These are phyloP conservation scores for Batillaria attramentaria DNA, from an alignment of 1,140 invertebrate species.

Conservation along the genomic window DNA sequence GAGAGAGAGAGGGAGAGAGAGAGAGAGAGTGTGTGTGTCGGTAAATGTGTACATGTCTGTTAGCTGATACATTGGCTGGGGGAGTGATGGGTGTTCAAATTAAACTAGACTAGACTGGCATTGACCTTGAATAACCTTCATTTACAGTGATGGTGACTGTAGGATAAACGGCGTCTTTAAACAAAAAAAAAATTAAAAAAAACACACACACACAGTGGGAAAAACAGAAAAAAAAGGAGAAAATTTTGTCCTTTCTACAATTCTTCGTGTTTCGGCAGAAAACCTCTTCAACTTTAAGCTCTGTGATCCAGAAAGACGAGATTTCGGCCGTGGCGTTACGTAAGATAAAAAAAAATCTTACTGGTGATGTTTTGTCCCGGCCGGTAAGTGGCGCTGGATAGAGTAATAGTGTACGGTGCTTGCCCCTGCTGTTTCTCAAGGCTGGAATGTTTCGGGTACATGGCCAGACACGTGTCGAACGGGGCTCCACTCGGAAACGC, in stretches of 20 bases:
- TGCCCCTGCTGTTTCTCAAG: neutral
- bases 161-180: no score
- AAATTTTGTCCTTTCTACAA: no score
- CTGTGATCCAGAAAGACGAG: neutral
- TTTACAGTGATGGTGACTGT: no score
- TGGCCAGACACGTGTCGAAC: slow-evolving; percentile 15
- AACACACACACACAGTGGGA: no score
- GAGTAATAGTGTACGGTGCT: neutral
- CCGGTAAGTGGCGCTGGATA: neutral
- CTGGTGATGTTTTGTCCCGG: slow-evolving; percentile 24
- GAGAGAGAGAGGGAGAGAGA: neutral
- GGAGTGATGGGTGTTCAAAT: no score
- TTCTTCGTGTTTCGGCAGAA: no score
- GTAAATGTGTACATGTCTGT: neutral
- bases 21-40: neutral
- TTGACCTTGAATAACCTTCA: no score
- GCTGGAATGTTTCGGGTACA: slow-evolving; percentile 33
- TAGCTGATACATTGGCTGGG: no score
- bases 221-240: no score
- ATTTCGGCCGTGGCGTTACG: neutral
- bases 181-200: no score
- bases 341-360: neutral
- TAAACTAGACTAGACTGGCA: no score
- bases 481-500: slow-evolving; percentile 26
- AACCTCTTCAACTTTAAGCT: neutral